phyloP scores from a whole-genome alignment of 1,140 invertebrate genomes.

The Papilio glaucus region DNA sequence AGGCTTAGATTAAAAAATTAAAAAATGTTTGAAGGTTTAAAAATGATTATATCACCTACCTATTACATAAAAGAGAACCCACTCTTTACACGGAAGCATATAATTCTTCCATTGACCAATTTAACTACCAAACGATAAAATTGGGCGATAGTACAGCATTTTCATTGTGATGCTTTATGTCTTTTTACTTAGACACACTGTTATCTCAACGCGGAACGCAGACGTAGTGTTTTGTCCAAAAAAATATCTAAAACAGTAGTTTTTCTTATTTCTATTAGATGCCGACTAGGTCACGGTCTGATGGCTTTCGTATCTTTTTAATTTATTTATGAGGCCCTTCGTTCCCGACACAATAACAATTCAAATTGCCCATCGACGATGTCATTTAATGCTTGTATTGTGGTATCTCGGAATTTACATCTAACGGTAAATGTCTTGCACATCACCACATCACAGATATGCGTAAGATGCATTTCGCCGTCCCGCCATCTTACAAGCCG shows the following conservation, averaged over 20 bases:
- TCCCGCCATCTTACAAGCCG: constrained; percentile 46
- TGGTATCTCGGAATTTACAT: constrained; percentile 54
- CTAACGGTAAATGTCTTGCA: constrained; percentile 70
- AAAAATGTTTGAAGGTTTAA: too few relatives aligned
- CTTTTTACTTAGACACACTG: constrained; percentile 42
- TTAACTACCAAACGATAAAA: not conserved
- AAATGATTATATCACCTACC: too few relatives aligned
- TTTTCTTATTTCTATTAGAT: constrained; percentile 69
- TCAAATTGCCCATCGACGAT: constrained; percentile 63
- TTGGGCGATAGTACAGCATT: not conserved
- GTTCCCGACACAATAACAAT: constrained; percentile 58
- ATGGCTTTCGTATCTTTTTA: constrained; percentile 52
- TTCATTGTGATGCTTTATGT: constrained; percentile 38
- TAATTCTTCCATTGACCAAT: constrained; percentile 1
- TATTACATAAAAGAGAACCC: too few relatives aligned
- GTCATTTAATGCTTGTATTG: constrained; percentile 60
- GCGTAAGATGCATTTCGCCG: constrained; percentile 61
- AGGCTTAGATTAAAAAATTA: not conserved
- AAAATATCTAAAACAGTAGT: constrained; percentile 53
- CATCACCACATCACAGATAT: constrained; percentile 52
- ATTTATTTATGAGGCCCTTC: constrained; percentile 55
- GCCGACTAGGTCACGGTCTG: constrained; percentile 61
- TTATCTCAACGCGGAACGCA: constrained; percentile 48
- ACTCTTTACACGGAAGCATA: not conserved
- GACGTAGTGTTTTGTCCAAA: constrained; percentile 55